Evolutionary conservation across 2,797 vertebrate genomes (phyloP).

Genomic region (Scolopax rusticola): DNA sequence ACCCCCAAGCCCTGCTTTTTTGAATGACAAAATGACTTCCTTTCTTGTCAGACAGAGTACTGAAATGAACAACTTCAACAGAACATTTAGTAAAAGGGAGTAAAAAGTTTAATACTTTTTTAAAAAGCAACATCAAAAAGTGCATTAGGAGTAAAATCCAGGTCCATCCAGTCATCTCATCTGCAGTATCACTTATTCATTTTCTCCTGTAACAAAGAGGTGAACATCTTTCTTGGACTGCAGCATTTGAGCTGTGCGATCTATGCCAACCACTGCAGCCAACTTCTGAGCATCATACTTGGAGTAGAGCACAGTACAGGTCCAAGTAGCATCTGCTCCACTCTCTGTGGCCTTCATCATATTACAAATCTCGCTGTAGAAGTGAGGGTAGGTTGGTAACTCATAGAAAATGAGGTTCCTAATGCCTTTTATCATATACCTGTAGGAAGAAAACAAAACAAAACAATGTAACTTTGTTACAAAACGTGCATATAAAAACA

Average conservation of each 20-base stretch:
- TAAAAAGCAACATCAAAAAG: background rate
- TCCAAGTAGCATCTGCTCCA: constrained; percentile 88
- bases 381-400: constrained; percentile 92
- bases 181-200: constrained; percentile 36
- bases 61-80: constrained; percentile 5
- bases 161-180: background rate
- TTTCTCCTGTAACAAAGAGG: constrained; percentile 93
- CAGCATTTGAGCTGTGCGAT: constrained; percentile 92
- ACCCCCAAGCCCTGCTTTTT: background rate
- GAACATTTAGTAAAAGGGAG: background rate
- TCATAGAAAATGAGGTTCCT: constrained; percentile 95
- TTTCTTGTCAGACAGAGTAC: background rate
- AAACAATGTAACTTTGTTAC: background rate
- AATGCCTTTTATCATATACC: constrained; percentile 92
- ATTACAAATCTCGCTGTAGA: constrained; percentile 97
- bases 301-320: constrained; percentile 92
- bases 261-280: constrained; percentile 87
- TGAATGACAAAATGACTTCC: fast-evolving
- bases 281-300: constrained; percentile 91
- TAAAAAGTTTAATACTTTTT: background rate
- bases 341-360: constrained; percentile 86
- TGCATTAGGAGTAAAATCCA: background rate
- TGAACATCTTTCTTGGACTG: constrained; percentile 91
- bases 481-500: background rate
- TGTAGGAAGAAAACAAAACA: constrained; percentile 49